These are phyloP conservation scores for Tetanocera ferruginea DNA, from an alignment of 2,888 invertebrate genomes.

Conservation along the genomic window DNA sequence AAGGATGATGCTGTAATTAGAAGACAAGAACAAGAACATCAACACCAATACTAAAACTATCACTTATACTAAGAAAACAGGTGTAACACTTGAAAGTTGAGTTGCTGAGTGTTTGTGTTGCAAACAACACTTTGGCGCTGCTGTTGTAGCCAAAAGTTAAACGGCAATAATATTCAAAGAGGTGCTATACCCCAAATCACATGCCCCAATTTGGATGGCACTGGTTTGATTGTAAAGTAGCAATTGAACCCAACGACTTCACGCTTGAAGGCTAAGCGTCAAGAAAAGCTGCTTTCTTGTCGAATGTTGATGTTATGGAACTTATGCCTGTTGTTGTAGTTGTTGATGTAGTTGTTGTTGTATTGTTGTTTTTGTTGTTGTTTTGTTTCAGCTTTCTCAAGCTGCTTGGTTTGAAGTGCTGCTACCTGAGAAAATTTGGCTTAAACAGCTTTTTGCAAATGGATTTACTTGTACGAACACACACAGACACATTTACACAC, in stretches of 20 bases:
- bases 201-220: neutral
- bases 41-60: too few species aligned
- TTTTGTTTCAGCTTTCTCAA: neutral
- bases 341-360: conserved; percentile 8
- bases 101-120: neutral
- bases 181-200: neutral
- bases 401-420: neutral
- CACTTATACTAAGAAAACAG: too few species aligned
- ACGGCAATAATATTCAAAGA: conserved; percentile 1
- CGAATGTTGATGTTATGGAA: conserved; percentile 2
- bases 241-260: neutral
- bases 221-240: neutral
- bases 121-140: conserved; percentile 1
- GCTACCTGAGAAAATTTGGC: conserved; percentile 6
- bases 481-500: neutral
- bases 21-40: too few species aligned
- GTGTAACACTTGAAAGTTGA: too few species aligned
- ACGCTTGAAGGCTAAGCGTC: neutral
- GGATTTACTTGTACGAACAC: neutral
- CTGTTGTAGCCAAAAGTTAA: conserved; percentile 3
- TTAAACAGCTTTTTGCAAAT: neutral
- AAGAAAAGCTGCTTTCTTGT: neutral
- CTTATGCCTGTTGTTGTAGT: neutral
- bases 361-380: neutral
- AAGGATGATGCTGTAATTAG: too few species aligned